Percentiles rank a stretch among this genome's conserved stretches.
Conservation (phyloP, 1,140 invertebrate species). For the Aleiodes sp. region DNA sequence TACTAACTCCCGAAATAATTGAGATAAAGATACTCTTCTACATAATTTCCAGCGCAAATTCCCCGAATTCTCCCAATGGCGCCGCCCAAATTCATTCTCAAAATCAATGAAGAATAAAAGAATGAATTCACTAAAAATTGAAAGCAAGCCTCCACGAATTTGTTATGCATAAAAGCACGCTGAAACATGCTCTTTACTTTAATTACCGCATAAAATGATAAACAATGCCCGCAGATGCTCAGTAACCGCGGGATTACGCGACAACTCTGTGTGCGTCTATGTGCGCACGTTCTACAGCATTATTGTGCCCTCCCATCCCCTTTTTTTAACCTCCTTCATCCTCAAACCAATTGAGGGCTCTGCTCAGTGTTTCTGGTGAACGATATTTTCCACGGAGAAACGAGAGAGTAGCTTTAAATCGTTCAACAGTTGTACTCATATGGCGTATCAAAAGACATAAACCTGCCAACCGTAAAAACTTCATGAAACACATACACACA, state of each 20-base stretch:
- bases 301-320: not conserved
- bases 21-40: too few relatives aligned
- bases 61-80: too few relatives aligned
- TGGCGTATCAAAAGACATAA: constrained; percentile 52
- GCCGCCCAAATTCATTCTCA: not conserved
- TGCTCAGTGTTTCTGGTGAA: constrained; percentile 2
- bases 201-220: constrained; percentile 56
- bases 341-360: not conserved
- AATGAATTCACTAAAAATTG: not conserved
- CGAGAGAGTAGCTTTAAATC: constrained; percentile 44
- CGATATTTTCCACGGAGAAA: not conserved
- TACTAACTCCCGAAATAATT: too few relatives aligned
- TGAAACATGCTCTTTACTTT: constrained; percentile 54
- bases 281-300: not conserved
- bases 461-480: constrained; percentile 45
- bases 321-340: constrained; percentile 2
- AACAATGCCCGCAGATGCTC: constrained; percentile 50
- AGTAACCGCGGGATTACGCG: constrained; percentile 35
- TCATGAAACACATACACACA: constrained; percentile 33
- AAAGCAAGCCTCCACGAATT: not conserved
- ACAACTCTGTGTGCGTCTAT: constrained; percentile 2
- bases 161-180: constrained; percentile 16
- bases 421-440: constrained; percentile 54
- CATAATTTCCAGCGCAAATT: too few relatives aligned
- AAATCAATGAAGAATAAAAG: not conserved